Evolutionary conservation across 2,888 invertebrate species (phyloP).

Genomic region (Catocala nupta): DNA sequence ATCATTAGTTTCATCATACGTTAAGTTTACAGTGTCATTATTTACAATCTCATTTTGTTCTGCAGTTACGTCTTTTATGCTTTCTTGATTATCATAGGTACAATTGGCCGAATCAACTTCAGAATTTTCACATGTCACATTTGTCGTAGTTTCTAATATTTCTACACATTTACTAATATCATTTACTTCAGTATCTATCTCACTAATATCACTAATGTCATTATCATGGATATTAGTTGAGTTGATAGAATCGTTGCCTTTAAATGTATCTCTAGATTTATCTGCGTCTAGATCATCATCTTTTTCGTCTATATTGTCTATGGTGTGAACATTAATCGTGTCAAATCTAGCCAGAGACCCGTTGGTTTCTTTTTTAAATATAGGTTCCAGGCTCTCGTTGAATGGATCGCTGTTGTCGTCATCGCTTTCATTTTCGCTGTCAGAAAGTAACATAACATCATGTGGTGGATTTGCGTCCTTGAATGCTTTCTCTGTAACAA

Average conservation of each 20-base stretch:
- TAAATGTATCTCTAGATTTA: conserved; percentile 50
- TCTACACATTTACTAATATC: conserved; percentile 15
- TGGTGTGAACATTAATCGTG: conserved; percentile 41
- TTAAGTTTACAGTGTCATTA: conserved; percentile 8
- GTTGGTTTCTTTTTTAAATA: conserved; percentile 69
- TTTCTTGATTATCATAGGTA: conserved; percentile 14
- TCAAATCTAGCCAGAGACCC: conserved; percentile 54
- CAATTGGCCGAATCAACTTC: conserved; percentile 16
- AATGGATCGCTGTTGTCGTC: conserved; percentile 61
- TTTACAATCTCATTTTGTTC: conserved; percentile 2
- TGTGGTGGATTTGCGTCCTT: conserved; percentile 52
- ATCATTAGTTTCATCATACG: conserved; percentile 9
- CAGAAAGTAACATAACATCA: conserved; percentile 57
- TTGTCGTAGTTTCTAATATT: conserved; percentile 3
- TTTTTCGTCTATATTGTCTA: conserved; percentile 43
- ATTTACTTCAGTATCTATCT: conserved; percentile 10
- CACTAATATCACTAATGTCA: conserved; percentile 36
- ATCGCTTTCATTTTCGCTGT: conserved; percentile 65
- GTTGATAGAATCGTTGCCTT: conserved; percentile 46
- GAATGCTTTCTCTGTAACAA: conserved; percentile 66
- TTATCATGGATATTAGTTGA: conserved; percentile 49
- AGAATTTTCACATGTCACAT: conserved; percentile 6
- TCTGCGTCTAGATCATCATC: conserved; percentile 51
- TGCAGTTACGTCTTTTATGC: conserved; percentile 1
- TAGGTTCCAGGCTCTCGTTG: conserved; percentile 76